These are phyloP conservation scores for Drosophila paracracens DNA, from an alignment of 2,888 invertebrate species.

Conservation along the genomic window DNA sequence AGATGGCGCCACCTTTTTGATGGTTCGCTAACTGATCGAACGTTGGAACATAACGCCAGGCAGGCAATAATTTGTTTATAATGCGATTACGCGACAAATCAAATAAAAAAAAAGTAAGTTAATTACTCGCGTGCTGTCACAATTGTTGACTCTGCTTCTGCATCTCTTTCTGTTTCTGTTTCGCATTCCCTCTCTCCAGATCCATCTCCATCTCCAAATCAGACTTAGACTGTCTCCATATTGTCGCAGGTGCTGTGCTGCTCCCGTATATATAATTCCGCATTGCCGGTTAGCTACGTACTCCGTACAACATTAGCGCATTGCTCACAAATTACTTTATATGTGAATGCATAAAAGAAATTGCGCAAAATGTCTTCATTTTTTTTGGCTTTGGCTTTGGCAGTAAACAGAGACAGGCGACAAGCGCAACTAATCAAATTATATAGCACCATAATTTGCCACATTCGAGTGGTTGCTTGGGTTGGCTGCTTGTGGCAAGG, in stretches of 20 bases:
- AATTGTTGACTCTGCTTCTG: conserved; percentile 54
- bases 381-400: conserved; percentile 5
- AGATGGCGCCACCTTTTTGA: conserved; percentile 52
- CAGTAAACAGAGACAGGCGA: conserved; percentile 18
- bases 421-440: conserved; percentile 66
- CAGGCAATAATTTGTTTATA: conserved; percentile 74
- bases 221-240: conserved; percentile 2
- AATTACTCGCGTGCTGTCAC: conserved; percentile 76
- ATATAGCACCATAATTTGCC: conserved; percentile 46
- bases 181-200: not conserved
- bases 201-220: not conserved
- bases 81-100: conserved; percentile 71
- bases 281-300: conserved; percentile 48
- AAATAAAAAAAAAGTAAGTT: conserved; percentile 62
- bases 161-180: not conserved
- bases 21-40: conserved; percentile 51
- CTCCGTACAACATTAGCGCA: conserved; percentile 25
- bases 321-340: conserved; percentile 42
- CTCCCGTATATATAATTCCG: conserved; percentile 54
- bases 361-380: conserved; percentile 61
- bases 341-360: conserved; percentile 40
- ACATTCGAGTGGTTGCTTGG: conserved; percentile 52
- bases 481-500: conserved; percentile 39
- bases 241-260: conserved; percentile 4
- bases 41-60: conserved; percentile 30